phyloP scores from a whole-genome alignment of 2,113 vertebrate species.

The Silurus glanis region DNA sequence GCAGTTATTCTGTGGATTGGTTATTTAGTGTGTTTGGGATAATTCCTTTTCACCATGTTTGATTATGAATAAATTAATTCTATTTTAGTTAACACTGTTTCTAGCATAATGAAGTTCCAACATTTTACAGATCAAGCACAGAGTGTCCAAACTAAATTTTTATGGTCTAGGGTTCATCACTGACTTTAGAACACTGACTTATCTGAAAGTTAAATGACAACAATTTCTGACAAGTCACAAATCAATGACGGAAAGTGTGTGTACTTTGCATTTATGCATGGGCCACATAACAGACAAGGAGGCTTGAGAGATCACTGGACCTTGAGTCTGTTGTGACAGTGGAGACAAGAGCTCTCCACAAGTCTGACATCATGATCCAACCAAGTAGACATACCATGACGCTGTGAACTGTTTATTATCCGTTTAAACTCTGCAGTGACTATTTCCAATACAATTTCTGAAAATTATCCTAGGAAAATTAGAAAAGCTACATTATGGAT shows the following conservation, averaged over 20 bases:
- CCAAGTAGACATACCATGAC: conserved; percentile 18
- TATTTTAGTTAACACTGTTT: not conserved
- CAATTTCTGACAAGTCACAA: not conserved
- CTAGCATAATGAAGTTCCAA: not conserved
- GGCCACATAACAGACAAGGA: not conserved
- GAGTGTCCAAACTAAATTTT: not conserved
- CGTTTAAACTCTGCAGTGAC: not conserved
- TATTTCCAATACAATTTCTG: not conserved
- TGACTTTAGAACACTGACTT: not conserved
- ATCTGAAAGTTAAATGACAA: not conserved
- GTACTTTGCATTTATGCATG: not conserved
- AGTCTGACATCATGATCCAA: conserved; percentile 24
- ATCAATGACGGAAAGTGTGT: conserved; percentile 5
- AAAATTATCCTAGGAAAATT: not conserved
- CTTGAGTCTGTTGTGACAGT: conserved; percentile 30
- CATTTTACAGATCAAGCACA: not conserved
- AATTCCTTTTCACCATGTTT: not conserved
- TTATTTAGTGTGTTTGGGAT: not conserved
- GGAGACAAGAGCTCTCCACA: conserved; percentile 38
- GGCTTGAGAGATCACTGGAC: conserved; percentile 31
- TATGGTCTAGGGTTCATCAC: not conserved
- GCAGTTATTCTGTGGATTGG: not conserved
- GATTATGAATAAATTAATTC: not conserved
- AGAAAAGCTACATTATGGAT: not conserved
- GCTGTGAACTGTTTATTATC: conserved; percentile 9